Percentiles rank a stretch among this genome's conserved stretches.
phyloP scores from a whole-genome alignment of 2,797 vertebrate genomes.

The Darevskia mixta region DNA sequence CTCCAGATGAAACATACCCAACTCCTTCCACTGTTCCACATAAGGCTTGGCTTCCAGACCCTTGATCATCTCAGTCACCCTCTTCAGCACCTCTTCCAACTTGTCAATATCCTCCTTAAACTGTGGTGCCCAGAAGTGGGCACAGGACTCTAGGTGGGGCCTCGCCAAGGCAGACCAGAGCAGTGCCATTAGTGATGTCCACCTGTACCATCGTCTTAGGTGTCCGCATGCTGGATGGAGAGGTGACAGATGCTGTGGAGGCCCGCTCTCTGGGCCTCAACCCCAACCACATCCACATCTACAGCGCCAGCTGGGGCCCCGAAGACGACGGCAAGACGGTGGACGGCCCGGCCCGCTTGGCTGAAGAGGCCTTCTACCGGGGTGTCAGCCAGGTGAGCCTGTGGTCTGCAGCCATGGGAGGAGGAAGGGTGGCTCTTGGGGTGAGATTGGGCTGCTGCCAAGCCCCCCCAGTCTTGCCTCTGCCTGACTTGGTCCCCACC shows the following conservation, averaged over 20 bases:
- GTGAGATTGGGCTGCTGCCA: too few relatives aligned
- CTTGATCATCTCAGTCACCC: too few relatives aligned
- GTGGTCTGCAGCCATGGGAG: accelerated
- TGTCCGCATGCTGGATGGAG: constrained; percentile 97
- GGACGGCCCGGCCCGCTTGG: constrained; percentile 94
- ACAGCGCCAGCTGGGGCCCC: constrained; percentile 98
- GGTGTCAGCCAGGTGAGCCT: constrained; percentile 90
- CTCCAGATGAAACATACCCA: too few relatives aligned
- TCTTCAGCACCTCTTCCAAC: too few relatives aligned
- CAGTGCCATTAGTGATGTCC: background rate
- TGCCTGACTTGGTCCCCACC: too few relatives aligned
- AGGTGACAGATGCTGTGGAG: constrained; percentile 97
- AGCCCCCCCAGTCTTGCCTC: too few relatives aligned
- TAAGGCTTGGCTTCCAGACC: too few relatives aligned
- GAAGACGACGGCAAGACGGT: constrained; percentile 98
- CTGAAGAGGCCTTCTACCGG: constrained; percentile 93
- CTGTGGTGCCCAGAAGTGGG: too few relatives aligned
- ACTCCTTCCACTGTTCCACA: too few relatives aligned
- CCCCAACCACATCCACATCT: constrained; percentile 95
- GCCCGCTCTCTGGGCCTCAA: constrained; percentile 95
- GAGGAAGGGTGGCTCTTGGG: accelerated
- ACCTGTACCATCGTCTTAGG: constrained; percentile 74
- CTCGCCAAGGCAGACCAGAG: too few relatives aligned
- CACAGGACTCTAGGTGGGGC: too few relatives aligned
- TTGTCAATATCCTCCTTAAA: too few relatives aligned